phyloP scores from a whole-genome alignment of 2,113 vertebrate genomes.

The Phyllopteryx taeniolatus region DNA sequence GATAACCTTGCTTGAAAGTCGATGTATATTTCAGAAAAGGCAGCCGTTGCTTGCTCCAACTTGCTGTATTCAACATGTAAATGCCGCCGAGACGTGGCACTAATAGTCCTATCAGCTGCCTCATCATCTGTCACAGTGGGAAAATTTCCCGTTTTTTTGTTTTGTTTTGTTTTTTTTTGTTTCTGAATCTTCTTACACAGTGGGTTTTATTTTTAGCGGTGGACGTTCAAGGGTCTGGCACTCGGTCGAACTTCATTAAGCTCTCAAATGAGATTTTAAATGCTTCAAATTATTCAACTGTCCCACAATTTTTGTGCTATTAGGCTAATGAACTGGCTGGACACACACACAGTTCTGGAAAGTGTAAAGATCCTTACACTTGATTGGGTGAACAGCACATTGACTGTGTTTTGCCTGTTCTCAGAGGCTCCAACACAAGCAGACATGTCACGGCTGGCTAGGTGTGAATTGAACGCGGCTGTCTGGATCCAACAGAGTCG shows the following conservation, averaged over 20 bases:
- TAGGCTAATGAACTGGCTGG: constrained; percentile 35
- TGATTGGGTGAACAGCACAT: constrained; percentile 29
- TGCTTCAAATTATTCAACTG: constrained; percentile 49
- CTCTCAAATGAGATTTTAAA: constrained; percentile 65
- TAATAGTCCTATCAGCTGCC: constrained; percentile 32
- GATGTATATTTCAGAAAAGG: not conserved
- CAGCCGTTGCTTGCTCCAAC: not conserved
- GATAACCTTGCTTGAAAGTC: not conserved
- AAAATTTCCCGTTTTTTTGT: constrained; percentile 20
- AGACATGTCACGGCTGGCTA: constrained; percentile 66
- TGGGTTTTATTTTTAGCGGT: constrained; percentile 50
- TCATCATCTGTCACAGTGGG: constrained; percentile 46
- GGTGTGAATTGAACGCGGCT: constrained; percentile 65
- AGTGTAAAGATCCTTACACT: constrained; percentile 40
- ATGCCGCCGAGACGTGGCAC: constrained; percentile 10
- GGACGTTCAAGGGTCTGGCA: constrained; percentile 28
- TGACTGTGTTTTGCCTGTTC: constrained; percentile 52
- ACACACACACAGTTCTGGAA: constrained; percentile 2
- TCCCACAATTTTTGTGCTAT: constrained; percentile 27
- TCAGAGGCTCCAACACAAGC: constrained; percentile 47
- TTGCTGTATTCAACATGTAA: constrained; percentile 20
- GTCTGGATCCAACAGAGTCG: constrained; percentile 67
- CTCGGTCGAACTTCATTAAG: constrained; percentile 58
- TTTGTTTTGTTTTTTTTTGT: not conserved
- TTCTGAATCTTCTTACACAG: constrained; percentile 30